Evolutionary conservation across 2,888 invertebrate genomes (phyloP), one percentile per base, ranked within the genome.

Genomic region (Archips crataeganus): DNA sequence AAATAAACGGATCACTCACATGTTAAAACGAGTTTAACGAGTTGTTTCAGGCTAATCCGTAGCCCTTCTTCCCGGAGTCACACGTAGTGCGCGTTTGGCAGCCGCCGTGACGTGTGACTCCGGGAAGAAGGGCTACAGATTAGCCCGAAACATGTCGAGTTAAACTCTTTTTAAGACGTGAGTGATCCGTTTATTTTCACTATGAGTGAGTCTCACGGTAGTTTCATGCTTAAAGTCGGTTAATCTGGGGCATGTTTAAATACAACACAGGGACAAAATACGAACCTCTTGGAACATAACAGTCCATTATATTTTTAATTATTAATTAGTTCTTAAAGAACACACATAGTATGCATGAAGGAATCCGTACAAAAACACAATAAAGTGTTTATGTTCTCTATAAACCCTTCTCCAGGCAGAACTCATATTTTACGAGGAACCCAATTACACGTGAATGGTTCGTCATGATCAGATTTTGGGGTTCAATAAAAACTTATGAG

Each of bases 391-490:
- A 93, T 93, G 89, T 87, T 89, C 85, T 87, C 92, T 87, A 93
- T 94, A 94, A 94, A 94, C 91, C 87, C 85, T 84, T 88, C 86
- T 84, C 83, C 85, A 84, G 82, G 81, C 84, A 85, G 88, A 90
- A 87, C 92, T 90, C 89, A 91, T 93, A 94, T 93, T 91, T 94
- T 93, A 93, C 90, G 87, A 85, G 87, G 91, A 92, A 87, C 90
- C 94, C 93, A 94, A 94, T 94, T 94, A 94, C 92, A 87, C 84
- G 80, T 91, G 88, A 90, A 93, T 90, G 92, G 91, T 92, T 91
- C 92, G 87, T 91, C 92, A 90, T 91, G 93, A 92, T 90, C 93
- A 89, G 86, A 90, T 91, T 92, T 90, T 88, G 85, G 88, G 85
- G 82, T 81, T 83, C 87, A 88, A 91, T 90, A 93, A 94, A 93